Evolutionary conservation across 1,140 invertebrate genomes (phyloP).

Genomic region (Andricus grossulariae): DNA sequence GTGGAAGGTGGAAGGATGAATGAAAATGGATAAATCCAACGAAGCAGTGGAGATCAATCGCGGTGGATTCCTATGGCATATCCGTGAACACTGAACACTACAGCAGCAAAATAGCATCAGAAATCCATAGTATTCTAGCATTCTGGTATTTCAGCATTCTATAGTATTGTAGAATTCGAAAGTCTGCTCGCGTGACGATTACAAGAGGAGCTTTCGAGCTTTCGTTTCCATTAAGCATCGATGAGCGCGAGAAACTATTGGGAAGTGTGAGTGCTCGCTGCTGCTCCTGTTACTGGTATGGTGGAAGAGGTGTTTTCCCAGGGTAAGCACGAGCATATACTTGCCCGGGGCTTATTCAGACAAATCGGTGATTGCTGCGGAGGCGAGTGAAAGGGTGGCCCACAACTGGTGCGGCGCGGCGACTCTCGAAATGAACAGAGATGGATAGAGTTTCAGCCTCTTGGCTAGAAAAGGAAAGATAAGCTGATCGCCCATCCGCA

Average conservation of each 20-base stretch:
- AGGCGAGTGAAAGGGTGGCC: conserved; percentile 68
- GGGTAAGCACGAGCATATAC: conserved; percentile 71
- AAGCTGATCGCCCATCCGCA: conserved; percentile 33
- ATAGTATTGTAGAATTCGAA: background rate
- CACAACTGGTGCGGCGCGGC: conserved; percentile 43
- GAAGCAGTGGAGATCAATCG: conserved; percentile 14
- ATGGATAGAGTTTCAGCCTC: conserved; percentile 40
- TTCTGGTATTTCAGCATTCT: background rate
- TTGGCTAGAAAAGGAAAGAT: conserved; percentile 6
- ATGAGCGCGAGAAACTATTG: conserved; percentile 65
- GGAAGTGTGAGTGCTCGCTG: conserved; percentile 46
- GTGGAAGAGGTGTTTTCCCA: conserved; percentile 67
- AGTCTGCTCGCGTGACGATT: conserved; percentile 46
- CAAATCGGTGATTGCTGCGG: conserved; percentile 74
- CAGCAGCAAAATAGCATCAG: too few species aligned
- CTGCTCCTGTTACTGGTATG: conserved; percentile 36
- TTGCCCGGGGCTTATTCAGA: conserved; percentile 74
- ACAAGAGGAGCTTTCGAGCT: conserved; percentile 23
- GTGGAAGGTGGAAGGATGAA: background rate
- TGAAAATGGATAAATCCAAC: conserved; percentile 16
- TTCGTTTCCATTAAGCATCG: conserved; percentile 65
- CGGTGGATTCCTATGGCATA: conserved; percentile 1
- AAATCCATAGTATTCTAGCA: too few species aligned
- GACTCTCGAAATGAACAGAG: conserved; percentile 44
- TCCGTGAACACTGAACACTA: background rate